Evolutionary conservation across 2,888 invertebrate species (phyloP).

Genomic region (Xestoiulus laeticollis): DNA sequence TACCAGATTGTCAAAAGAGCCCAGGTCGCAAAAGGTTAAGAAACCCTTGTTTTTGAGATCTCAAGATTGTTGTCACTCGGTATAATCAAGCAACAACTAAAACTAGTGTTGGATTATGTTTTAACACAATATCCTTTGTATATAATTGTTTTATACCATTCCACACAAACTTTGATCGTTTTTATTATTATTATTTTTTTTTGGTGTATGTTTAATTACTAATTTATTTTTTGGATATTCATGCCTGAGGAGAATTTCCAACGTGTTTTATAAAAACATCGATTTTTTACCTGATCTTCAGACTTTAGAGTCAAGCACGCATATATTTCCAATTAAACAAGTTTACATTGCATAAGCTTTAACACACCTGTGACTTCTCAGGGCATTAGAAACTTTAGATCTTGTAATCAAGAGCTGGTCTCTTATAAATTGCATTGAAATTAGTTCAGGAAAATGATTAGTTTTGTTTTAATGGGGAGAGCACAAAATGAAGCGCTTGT

Average conservation of each 20-base stretch:
- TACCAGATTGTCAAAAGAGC: too few species aligned
- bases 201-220: not conserved
- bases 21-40: too few species aligned
- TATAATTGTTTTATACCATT: not conserved
- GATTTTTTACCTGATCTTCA: not conserved
- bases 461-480: not conserved
- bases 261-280: not conserved
- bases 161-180: not conserved
- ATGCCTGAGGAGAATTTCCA: not conserved
- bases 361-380: not conserved
- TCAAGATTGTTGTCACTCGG: not conserved
- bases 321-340: not conserved
- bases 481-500: not conserved
- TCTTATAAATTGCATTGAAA: not conserved
- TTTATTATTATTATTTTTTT: not conserved
- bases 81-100: not conserved
- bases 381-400: constrained; percentile 19
- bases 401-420: constrained; percentile 7
- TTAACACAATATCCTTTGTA: not conserved
- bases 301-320: not conserved
- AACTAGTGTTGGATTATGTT: not conserved
- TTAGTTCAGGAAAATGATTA: not conserved
- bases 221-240: not conserved
- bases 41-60: too few species aligned
- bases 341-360: not conserved